A percentile compares a stretch with the other conserved stretches of the same genome.
These are phyloP conservation scores for Oreochromis tanganicae DNA, from an alignment of 2,113 vertebrate genomes.

Conservation along the genomic window DNA sequence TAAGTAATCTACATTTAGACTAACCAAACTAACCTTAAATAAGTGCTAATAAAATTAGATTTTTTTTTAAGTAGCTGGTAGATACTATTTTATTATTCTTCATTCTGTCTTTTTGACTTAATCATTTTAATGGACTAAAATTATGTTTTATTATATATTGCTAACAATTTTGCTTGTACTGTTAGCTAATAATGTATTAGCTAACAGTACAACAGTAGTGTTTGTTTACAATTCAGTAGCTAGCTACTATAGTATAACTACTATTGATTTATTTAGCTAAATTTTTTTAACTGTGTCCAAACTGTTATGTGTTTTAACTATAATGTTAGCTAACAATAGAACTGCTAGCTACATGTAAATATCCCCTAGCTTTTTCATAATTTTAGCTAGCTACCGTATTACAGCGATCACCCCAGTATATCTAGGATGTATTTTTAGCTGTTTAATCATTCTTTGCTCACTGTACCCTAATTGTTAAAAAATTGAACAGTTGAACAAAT, in stretches of 20 bases:
- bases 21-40: neutral
- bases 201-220: neutral
- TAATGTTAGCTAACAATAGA: neutral
- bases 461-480: neutral
- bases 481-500: neutral
- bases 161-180: neutral
- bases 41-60: neutral
- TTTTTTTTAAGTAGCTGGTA: neutral
- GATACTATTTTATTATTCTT: neutral
- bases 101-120: neutral
- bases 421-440: neutral
- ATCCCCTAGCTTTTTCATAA: neutral
- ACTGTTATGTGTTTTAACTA: neutral
- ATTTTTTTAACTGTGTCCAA: fast-evolving
- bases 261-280: neutral
- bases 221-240: neutral
- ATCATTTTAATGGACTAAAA: neutral
- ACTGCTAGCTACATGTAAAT: neutral
- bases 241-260: neutral
- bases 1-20: neutral
- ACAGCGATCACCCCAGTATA: neutral
- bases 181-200: neutral
- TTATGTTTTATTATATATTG: neutral
- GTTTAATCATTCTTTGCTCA: neutral
- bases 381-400: neutral